Evolutionary conservation across 2,113 vertebrate species (phyloP).

Genomic region (Martes martes): DNA sequence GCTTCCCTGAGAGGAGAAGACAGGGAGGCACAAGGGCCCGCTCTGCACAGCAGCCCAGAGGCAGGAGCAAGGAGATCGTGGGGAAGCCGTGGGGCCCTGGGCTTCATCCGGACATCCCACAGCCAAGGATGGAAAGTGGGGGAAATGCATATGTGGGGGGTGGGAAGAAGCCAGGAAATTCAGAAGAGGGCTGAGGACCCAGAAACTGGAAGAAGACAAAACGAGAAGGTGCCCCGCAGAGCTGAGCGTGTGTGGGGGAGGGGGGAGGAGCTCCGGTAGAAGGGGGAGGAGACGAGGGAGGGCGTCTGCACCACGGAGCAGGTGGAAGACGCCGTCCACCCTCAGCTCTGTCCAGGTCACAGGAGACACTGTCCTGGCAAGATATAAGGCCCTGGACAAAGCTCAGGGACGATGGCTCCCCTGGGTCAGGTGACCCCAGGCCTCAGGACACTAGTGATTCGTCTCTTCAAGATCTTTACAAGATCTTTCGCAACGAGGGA

Average conservation of each 20-base stretch:
- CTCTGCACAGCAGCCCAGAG: background rate
- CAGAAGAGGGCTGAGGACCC: background rate
- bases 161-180: background rate
- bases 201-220: background rate
- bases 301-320: too few species aligned
- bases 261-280: background rate
- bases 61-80: fast-evolving
- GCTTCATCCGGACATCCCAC: background rate
- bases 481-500: background rate
- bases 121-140: background rate
- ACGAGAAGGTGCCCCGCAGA: background rate
- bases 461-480: background rate
- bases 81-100: background rate
- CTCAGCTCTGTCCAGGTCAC: background rate
- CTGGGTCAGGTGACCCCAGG: background rate
- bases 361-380: background rate
- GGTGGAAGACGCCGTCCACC: fast-evolving
- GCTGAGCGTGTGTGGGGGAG: background rate
- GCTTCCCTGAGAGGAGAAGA: background rate
- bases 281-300: too few species aligned
- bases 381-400: fast-evolving
- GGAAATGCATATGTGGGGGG: background rate
- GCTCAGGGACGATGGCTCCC: background rate
- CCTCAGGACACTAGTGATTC: background rate
- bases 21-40: background rate